phyloP scores from a whole-genome alignment of 2,113 vertebrate genomes.

The Bos indicus region DNA sequence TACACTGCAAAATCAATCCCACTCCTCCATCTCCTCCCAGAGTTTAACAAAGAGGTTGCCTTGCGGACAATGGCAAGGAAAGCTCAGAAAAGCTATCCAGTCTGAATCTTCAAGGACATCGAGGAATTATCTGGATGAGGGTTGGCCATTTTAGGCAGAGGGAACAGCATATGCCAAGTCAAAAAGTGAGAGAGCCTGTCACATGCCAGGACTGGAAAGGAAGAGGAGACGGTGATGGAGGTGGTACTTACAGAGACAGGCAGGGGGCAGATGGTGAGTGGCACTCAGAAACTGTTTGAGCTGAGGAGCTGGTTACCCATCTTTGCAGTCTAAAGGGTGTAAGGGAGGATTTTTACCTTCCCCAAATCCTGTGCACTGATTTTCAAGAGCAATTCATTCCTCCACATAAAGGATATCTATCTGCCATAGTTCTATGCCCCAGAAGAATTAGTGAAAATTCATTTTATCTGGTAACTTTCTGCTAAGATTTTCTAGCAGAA shows the following conservation, averaged over 20 bases:
- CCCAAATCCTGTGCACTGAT: not conserved
- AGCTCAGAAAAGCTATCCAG: not conserved
- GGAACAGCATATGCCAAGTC: not conserved
- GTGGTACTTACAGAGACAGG: accelerated
- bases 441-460: not conserved
- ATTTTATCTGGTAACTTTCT: not conserved
- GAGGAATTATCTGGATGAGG: not conserved
- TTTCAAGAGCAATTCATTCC: not conserved
- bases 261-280: not conserved
- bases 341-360: not conserved
- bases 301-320: not conserved
- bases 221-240: not conserved
- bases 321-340: not conserved
- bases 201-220: not conserved
- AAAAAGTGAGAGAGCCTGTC: not conserved
- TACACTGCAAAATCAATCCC: too few species aligned
- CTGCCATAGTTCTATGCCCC: not conserved
- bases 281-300: not conserved
- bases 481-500: not conserved
- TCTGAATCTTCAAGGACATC: not conserved
- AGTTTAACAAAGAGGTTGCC: not conserved
- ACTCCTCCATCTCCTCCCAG: accelerated
- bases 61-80: not conserved
- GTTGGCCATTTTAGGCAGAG: not conserved
- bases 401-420: not conserved